A percentile compares a stretch with the other conserved stretches of the same genome.
Conservation (phyloP, 35 echinoderm and acorn worm genomes). For the Lytechinus variegatus region DNA sequence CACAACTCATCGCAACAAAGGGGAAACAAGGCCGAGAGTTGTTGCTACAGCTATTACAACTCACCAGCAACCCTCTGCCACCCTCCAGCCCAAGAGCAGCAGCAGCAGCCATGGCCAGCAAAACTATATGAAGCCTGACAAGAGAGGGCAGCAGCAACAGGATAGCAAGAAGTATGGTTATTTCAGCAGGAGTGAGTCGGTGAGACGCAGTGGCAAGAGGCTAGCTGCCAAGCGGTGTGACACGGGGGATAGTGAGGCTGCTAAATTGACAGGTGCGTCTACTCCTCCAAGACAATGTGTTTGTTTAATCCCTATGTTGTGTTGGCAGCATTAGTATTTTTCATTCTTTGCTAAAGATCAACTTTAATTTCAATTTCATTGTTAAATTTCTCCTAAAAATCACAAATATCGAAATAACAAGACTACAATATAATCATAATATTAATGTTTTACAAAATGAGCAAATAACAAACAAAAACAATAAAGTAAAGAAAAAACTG, state of each 20-base stretch:
- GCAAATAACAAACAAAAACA: too few relatives aligned
- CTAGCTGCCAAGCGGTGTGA: background rate
- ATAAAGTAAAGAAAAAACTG: too few relatives aligned
- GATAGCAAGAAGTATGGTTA: constrained; percentile 9
- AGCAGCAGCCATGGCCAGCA: background rate
- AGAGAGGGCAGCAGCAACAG: background rate
- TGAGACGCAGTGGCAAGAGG: constrained; percentile 12
- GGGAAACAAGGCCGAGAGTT: background rate
- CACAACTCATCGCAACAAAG: background rate
- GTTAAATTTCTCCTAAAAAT: too few relatives aligned
- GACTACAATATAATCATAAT: too few relatives aligned
- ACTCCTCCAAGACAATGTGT: too few relatives aligned
- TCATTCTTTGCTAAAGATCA: too few relatives aligned
- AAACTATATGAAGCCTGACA: background rate
- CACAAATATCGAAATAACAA: too few relatives aligned
- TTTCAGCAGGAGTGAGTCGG: constrained; percentile 6
- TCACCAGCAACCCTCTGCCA: background rate
- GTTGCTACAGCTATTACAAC: background rate
- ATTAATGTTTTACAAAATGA: too few relatives aligned
- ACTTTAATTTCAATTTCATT: too few relatives aligned
- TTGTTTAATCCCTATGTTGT: too few relatives aligned
- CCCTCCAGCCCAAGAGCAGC: background rate
- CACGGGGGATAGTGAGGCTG: background rate
- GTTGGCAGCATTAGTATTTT: too few relatives aligned
- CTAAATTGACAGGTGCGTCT: constrained; percentile 8